Conservation (phyloP, 2,797 vertebrate genomes). For the Hippopotamyrus pictus region DNA sequence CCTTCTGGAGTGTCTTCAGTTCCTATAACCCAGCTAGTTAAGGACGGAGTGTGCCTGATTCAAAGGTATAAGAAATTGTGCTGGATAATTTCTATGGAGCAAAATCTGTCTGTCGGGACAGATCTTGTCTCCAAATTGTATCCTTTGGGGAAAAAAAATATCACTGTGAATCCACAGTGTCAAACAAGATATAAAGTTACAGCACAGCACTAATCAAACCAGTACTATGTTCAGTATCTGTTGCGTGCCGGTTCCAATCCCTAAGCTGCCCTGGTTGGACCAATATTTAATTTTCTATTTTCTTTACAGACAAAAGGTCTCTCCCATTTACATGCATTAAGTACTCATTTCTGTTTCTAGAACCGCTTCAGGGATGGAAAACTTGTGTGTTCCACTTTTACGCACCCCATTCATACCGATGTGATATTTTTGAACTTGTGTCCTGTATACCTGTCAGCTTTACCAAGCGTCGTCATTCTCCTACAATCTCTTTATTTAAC, state of each 20-base stretch:
- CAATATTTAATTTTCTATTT: constrained; percentile 8
- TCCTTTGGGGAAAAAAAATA: neutral
- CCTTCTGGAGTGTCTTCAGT: neutral
- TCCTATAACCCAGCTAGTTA: neutral
- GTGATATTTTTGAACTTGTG: neutral
- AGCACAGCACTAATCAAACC: neutral
- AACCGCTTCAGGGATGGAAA: neutral
- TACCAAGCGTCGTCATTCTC: neutral
- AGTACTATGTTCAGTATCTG: neutral
- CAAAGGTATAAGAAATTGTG: neutral
- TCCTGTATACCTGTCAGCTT: neutral
- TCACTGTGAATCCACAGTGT: neutral
- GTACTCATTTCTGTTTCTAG: neutral
- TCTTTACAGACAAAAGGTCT: neutral
- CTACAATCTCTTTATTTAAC: neutral
- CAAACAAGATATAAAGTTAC: neutral
- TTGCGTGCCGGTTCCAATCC: neutral
- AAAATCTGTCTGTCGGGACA: neutral
- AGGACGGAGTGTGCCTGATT: neutral
- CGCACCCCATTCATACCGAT: neutral
- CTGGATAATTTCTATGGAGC: neutral
- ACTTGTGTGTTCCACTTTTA: neutral
- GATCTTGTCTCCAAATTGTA: neutral
- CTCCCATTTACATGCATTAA: neutral
- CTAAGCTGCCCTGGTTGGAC: neutral